Conservation (phyloP, 2,113 vertebrate genomes). For the Anoura caudifer region DNA sequence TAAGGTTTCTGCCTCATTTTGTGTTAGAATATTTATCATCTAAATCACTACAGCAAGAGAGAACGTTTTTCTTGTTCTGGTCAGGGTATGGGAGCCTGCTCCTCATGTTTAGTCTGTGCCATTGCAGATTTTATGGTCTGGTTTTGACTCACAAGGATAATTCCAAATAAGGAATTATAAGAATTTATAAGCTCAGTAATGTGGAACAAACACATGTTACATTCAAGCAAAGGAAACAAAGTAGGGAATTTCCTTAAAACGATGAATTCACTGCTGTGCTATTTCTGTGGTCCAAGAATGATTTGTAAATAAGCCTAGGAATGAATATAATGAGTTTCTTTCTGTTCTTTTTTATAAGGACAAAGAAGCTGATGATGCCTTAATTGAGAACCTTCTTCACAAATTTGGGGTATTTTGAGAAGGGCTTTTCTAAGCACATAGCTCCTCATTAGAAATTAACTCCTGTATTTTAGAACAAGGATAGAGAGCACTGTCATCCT, state of each 20-base stretch:
- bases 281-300: slow-evolving; percentile 27
- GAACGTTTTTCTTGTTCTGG: neutral
- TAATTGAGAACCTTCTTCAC: neutral
- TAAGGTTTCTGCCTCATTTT: neutral
- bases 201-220: slow-evolving; percentile 25
- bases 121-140: slow-evolving; percentile 63
- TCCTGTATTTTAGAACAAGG: neutral
- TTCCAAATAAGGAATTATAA: slow-evolving; percentile 70
- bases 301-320: slow-evolving; percentile 37
- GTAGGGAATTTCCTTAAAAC: slow-evolving; percentile 57
- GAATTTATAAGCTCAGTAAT: slow-evolving; percentile 47
- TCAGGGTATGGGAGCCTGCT: neutral
- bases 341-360: neutral
- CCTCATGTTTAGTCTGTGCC: slow-evolving; percentile 60
- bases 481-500: neutral
- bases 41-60: neutral
- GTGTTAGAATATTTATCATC: slow-evolving; percentile 36
- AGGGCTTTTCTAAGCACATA: neutral
- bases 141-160: slow-evolving; percentile 63
- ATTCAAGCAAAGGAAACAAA: slow-evolving; percentile 39
- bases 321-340: neutral
- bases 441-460: neutral
- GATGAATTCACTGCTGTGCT: slow-evolving; percentile 51
- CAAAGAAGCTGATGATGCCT: neutral
- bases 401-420: neutral